These are phyloP conservation scores for Brienomyrus brachyistius DNA, from an alignment of 2,113 vertebrate genomes.

Conservation along the genomic window DNA sequence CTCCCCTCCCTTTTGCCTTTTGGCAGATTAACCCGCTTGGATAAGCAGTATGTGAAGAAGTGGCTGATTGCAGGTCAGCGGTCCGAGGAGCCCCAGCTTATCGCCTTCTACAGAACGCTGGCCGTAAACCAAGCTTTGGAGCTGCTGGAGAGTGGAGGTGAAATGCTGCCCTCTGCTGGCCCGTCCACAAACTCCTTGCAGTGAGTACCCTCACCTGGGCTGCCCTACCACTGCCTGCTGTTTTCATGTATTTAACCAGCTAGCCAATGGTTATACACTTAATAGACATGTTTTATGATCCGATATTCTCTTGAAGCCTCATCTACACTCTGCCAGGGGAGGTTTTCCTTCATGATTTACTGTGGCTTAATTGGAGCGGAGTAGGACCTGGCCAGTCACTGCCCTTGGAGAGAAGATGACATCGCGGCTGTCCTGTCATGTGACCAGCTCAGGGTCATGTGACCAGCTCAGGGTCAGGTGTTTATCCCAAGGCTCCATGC, in stretches of 20 bases:
- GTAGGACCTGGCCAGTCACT: neutral
- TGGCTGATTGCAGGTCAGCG: conserved; percentile 87
- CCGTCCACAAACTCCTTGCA: conserved; percentile 94
- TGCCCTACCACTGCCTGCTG: too few relatives aligned
- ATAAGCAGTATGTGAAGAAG: conserved; percentile 96
- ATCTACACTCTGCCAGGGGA: neutral
- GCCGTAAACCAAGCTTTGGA: conserved; percentile 97
- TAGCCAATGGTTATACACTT: neutral
- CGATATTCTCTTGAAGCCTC: neutral
- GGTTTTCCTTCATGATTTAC: neutral
- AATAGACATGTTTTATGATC: neutral
- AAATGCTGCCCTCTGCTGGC: conserved; percentile 71
- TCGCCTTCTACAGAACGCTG: conserved; percentile 98
- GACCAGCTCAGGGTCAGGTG: neutral
- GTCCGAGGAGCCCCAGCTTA: conserved; percentile 91
- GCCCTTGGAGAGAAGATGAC: neutral
- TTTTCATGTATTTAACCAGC: neutral
- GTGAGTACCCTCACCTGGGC: conserved; percentile 59
- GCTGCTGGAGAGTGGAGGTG: conserved; percentile 87
- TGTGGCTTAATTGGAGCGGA: neutral
- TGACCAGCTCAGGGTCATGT: neutral
- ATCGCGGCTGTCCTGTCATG: neutral
- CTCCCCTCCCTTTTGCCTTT: neutral
- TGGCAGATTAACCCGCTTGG: conserved; percentile 86
- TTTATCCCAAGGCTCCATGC: neutral